Conservation (phyloP, 1,140 invertebrate species). For the Paraescarpia echinospica region DNA sequence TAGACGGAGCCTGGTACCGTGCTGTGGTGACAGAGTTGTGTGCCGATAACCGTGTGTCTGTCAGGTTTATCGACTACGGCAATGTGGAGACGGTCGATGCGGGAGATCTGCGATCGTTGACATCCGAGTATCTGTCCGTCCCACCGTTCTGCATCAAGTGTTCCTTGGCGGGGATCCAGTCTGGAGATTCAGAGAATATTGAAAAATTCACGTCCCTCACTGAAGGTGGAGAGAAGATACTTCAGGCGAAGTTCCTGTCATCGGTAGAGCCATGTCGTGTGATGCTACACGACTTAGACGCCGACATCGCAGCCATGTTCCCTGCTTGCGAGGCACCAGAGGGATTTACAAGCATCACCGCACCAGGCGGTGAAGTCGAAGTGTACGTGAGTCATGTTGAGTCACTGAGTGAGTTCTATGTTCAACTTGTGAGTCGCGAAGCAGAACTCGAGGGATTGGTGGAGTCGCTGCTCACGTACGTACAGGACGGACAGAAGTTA, state of each 20-base stretch:
- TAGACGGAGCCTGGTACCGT: constrained; percentile 78
- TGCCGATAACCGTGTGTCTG: constrained; percentile 63
- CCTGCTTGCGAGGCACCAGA: not conserved
- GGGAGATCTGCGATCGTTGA: constrained; percentile 30
- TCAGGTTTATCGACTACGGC: constrained; percentile 76
- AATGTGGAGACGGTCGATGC: constrained; percentile 66
- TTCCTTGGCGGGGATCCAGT: not conserved
- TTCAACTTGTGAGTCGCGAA: not conserved
- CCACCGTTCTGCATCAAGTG: not conserved
- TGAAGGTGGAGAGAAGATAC: not conserved
- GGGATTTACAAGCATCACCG: not conserved
- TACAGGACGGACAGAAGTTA: not conserved
- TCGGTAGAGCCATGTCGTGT: not conserved
- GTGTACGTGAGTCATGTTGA: constrained; percentile 18
- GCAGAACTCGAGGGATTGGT: not conserved
- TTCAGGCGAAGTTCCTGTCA: not conserved
- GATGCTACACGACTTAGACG: not conserved
- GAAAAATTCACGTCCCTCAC: not conserved
- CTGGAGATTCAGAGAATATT: not conserved
- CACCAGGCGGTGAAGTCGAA: not conserved
- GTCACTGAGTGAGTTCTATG: not conserved
- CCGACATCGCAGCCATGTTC: not conserved
- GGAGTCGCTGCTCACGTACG: not conserved
- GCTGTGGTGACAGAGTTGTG: constrained; percentile 72
- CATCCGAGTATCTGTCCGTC: not conserved